These are phyloP conservation scores for Drosophila santomea DNA, from an alignment of 1,140 invertebrate genomes.

Conservation along the genomic window DNA sequence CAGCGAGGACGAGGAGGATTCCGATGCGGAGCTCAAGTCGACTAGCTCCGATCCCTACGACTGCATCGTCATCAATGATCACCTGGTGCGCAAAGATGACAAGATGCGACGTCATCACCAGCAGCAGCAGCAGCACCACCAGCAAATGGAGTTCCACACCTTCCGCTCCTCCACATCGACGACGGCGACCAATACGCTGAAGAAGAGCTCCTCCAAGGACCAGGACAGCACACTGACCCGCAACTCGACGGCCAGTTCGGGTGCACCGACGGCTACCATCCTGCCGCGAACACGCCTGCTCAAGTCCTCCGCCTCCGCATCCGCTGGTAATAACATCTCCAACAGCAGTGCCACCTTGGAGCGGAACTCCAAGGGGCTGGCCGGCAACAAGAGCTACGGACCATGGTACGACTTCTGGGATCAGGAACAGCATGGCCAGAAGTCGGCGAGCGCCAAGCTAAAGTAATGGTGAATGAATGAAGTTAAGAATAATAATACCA, in stretches of 20 bases:
- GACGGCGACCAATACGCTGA: slow-evolving; percentile 60
- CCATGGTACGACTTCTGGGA: slow-evolving; percentile 96
- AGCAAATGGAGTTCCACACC: slow-evolving; percentile 85
- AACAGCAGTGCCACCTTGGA: slow-evolving; percentile 73
- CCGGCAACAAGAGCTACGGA: slow-evolving; percentile 89
- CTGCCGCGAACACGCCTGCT: slow-evolving; percentile 89
- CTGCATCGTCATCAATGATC: slow-evolving; percentile 90
- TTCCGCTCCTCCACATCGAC: slow-evolving; percentile 78
- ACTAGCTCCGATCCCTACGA: slow-evolving; percentile 90
- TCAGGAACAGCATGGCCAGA: slow-evolving; percentile 74
- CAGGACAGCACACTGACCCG: slow-evolving; percentile 72
- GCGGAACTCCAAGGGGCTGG: slow-evolving; percentile 63
- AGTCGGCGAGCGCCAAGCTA: slow-evolving; percentile 72
- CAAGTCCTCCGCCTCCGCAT: slow-evolving; percentile 63
- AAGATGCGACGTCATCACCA: slow-evolving; percentile 76
- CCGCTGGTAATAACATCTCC: slow-evolving; percentile 54
- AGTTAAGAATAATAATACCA: slow-evolving; percentile 8
- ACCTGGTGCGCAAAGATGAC: slow-evolving; percentile 87
- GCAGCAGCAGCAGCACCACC: slow-evolving; percentile 84
- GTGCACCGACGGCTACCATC: slow-evolving; percentile 85
- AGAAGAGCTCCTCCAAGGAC: slow-evolving; percentile 68
- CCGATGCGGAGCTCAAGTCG: slow-evolving; percentile 85
- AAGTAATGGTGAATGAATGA: slow-evolving; percentile 37
- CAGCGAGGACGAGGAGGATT: slow-evolving; percentile 80
- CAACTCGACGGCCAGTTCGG: slow-evolving; percentile 58